phyloP scores from a whole-genome alignment of 1,140 invertebrate species.

The Heliothis virescens region DNA sequence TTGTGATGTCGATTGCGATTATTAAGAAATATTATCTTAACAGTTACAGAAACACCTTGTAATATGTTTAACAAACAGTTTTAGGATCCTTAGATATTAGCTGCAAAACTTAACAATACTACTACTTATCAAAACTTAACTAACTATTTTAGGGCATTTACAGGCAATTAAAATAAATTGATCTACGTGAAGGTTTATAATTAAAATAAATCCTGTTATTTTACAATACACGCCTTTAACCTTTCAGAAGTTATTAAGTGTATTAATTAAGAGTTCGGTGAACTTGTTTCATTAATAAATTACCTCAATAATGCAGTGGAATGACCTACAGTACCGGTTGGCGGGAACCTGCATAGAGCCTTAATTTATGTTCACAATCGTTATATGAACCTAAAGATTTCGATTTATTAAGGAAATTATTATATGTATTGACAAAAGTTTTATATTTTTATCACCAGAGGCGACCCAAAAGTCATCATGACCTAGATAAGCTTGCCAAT shows the following conservation, averaged over 20 bases:
- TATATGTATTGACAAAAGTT: too few species aligned
- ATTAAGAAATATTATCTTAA: background rate
- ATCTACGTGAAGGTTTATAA: background rate
- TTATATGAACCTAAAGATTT: background rate
- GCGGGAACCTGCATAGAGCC: background rate
- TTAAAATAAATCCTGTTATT: constrained; percentile 4
- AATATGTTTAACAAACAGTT: too few species aligned
- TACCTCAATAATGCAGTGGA: constrained; percentile 10
- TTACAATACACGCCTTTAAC: constrained; percentile 12
- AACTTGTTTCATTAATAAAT: constrained; percentile 26
- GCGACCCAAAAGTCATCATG: too few species aligned
- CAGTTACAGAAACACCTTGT: too few species aligned
- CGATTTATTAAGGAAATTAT: too few species aligned
- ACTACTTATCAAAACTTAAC: too few species aligned
- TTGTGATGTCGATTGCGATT: too few species aligned
- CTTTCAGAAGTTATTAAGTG: constrained; percentile 10
- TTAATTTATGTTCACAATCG: constrained; percentile 4
- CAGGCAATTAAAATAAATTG: background rate
- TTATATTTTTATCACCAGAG: too few species aligned
- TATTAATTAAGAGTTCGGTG: constrained; percentile 3
- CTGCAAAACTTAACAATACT: too few species aligned
- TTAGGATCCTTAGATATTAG: too few species aligned
- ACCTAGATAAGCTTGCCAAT: too few species aligned
- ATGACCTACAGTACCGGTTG: constrained; percentile 7
- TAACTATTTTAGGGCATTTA: too few species aligned